phyloP scores from a whole-genome alignment of 2,797 vertebrate genomes.

The Lindbergichthys nudifrons region DNA sequence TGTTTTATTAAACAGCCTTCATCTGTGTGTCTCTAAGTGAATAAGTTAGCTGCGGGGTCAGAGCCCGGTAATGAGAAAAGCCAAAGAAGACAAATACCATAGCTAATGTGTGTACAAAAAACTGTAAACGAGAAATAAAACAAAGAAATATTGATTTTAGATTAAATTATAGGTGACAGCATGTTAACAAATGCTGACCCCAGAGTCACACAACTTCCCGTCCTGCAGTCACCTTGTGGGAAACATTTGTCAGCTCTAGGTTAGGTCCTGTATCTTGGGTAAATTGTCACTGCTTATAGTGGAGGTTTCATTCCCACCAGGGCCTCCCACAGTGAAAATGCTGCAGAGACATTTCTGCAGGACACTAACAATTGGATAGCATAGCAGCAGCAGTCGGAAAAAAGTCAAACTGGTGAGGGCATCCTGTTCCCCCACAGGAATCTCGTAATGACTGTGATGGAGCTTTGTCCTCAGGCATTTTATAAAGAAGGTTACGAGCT shows the following conservation, averaged over 20 bases:
- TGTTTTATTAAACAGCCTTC: slow-evolving; percentile 84
- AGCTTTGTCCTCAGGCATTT: slow-evolving; percentile 24
- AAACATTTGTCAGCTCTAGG: slow-evolving; percentile 31
- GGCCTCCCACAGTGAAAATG: slow-evolving; percentile 29
- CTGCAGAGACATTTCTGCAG: slow-evolving; percentile 44
- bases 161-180: slow-evolving; percentile 19
- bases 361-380: slow-evolving; percentile 34
- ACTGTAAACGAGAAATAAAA: slow-evolving; percentile 9
- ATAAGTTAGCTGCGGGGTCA: slow-evolving; percentile 73
- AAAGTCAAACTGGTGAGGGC: slow-evolving; percentile 17
- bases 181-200: slow-evolving; percentile 40
- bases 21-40: slow-evolving; percentile 63
- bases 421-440: slow-evolving; percentile 16
- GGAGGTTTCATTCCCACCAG: slow-evolving; percentile 33
- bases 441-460: slow-evolving; percentile 23
- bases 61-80: slow-evolving; percentile 65
- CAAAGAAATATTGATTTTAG: slow-evolving; percentile 22
- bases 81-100: slow-evolving; percentile 63
- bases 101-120: slow-evolving; percentile 36
- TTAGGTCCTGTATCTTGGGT: slow-evolving; percentile 34
- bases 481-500: slow-evolving; percentile 28
- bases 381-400: slow-evolving; percentile 8
- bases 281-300: slow-evolving; percentile 32
- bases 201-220: slow-evolving; percentile 15
- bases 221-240: slow-evolving; percentile 13